Conservation (phyloP, 2,113 vertebrate species). For the Dasyprocta punctata region DNA sequence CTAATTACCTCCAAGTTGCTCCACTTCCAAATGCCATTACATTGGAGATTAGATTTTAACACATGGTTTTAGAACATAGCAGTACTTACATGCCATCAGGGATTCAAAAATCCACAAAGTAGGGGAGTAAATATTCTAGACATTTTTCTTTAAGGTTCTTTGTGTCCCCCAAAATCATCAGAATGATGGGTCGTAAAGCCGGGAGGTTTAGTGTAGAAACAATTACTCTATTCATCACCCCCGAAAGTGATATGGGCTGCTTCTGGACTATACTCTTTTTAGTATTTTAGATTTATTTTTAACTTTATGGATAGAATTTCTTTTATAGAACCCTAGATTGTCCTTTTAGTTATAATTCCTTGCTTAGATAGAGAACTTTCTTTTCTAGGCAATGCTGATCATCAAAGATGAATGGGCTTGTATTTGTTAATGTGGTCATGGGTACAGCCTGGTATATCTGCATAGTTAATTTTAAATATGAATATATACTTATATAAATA, state of each 20-base stretch:
- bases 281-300: not conserved
- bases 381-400: constrained; percentile 16
- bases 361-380: not conserved
- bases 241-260: not conserved
- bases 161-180: not conserved
- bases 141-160: not conserved
- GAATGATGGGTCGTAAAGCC: not conserved
- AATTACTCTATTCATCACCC: not conserved
- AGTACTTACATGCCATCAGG: not conserved
- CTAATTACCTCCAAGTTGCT: not conserved
- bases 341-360: not conserved
- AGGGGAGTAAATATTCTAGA: not conserved
- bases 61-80: not conserved
- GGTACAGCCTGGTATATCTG: not conserved
- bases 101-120: not conserved
- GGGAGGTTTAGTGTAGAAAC: not conserved
- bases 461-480: constrained; percentile 26
- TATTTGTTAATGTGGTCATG: not conserved
- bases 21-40: not conserved
- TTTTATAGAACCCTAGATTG: not conserved
- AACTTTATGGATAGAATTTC: not conserved
- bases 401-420: not conserved
- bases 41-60: not conserved
- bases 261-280: not conserved
- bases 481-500: not conserved